Evolutionary conservation across 2,888 invertebrate species (phyloP), one percentile per base, ranked within the genome.

Genomic region (Alentia gelatinosa): DNA sequence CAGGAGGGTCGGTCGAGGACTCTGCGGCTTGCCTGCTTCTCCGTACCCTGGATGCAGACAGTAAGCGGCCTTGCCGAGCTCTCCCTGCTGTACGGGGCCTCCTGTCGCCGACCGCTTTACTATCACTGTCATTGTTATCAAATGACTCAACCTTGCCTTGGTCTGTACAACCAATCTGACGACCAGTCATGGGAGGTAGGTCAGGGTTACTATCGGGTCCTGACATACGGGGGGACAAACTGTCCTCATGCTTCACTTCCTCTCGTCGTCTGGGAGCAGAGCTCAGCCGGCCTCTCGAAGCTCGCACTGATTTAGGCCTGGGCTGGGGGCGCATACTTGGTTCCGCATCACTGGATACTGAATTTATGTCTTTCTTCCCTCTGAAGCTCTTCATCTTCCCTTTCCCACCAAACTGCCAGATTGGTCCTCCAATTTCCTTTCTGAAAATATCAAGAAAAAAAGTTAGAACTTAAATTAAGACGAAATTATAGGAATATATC

Each of bases 351-450:
- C 33, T 74, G 12, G 74, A 74, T 5, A 15, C 33, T 33, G 74
- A 26, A 15, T 74, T 3, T 74, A 91, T 50, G 50, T 91, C 91
- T 40, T 47, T 89, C 15, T 74, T 56, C 1, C 50, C 30, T 37
- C 75, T 89, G 68, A 90, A 91, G 33, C 42, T 39, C 15, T 33
- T 50, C 33, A 92, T 30, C 40, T 90, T 91, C 15, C 92, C 92
- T 88, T 89, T 56, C 1, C 90, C 91, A n/a, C 92, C 92, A 90
- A 89, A 90, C 50, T 91, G 90, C 92, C 92, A 92, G 15, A 90
- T 86, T 15, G 91, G 47, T n/a, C 92, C 92, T 35, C 91, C 92
- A 79, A 90, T 74, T 90, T 91, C 91, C 37, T 91, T 90, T 47
- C 91, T 92, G 26, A 30, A 89, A 89, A 47, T 12, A 84, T 37